Evolutionary conservation across 1,140 invertebrate species (phyloP).

Genomic region (Bactericera cockerelli): DNA sequence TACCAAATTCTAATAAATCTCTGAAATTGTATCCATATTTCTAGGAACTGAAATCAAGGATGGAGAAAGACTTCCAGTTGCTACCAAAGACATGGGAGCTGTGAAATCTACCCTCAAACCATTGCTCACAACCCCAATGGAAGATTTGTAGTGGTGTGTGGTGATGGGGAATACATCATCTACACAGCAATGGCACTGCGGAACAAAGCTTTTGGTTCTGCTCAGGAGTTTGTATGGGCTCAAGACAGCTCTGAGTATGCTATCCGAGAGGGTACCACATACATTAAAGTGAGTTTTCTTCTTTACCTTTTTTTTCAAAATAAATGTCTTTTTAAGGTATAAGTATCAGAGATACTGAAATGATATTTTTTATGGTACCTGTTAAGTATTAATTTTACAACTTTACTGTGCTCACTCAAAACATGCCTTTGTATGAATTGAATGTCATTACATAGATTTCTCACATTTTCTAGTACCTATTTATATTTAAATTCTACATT

Average conservation of each 20-base stretch:
- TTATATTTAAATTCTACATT: no score
- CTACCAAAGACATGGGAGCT: slow-evolving; percentile 98
- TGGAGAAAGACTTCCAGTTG: slow-evolving; percentile 79
- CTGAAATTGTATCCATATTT: no score
- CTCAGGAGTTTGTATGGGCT: slow-evolving; percentile 98
- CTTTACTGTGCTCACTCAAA: no score
- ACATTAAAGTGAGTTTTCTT: slow-evolving; percentile 87
- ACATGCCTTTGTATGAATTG: no score
- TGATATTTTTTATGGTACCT: no score
- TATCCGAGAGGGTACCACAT: slow-evolving; percentile 77
- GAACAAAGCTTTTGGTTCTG: slow-evolving; percentile 96
- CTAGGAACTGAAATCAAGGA: slow-evolving; percentile 55
- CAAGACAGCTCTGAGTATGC: slow-evolving; percentile 90
- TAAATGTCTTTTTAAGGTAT: no score
- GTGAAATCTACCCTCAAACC: slow-evolving; percentile 98
- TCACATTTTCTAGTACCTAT: no score
- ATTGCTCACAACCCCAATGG: slow-evolving; percentile 98
- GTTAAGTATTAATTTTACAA: no score
- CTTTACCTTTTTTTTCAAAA: no score
- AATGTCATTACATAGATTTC: no score
- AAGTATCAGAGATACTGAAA: no score
- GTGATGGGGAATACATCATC: slow-evolving; percentile 97
- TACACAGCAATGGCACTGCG: slow-evolving; percentile 98
- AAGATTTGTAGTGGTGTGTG: slow-evolving; percentile 94
- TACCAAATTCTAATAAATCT: no score